These are phyloP conservation scores for Xiphophorus couchianus DNA, from an alignment of 2,113 vertebrate species.

Conservation along the genomic window DNA sequence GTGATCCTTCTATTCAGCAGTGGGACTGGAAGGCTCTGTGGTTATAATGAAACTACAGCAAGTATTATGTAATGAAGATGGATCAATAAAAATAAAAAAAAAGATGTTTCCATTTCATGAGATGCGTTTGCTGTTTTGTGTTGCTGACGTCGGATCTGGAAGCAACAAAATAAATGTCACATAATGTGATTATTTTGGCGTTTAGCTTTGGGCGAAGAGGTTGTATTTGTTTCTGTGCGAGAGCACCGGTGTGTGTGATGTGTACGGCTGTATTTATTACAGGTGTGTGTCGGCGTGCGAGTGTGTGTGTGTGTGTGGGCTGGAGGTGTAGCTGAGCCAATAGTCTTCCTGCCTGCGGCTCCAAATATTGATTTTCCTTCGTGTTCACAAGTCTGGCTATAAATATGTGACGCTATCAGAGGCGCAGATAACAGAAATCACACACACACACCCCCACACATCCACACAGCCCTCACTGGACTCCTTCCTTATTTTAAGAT, in stretches of 20 bases:
- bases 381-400: slow-evolving; percentile 40
- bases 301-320: slow-evolving; percentile 11
- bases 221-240: not conserved
- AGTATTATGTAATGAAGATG: not conserved
- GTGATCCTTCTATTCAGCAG: no score
- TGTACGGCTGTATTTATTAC: slow-evolving; percentile 36
- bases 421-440: not conserved
- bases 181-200: slow-evolving; percentile 7
- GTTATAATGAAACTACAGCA: not conserved
- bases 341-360: slow-evolving; percentile 32
- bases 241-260: slow-evolving; percentile 2
- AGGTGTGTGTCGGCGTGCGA: not conserved
- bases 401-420: slow-evolving; percentile 45
- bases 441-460: no score
- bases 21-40: no score
- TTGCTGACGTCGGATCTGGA: no score
- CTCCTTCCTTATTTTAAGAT: not conserved
- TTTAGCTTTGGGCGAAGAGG: not conserved
- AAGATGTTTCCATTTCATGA: not conserved
- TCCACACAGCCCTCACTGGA: not conserved
- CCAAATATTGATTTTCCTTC: slow-evolving; percentile 61
- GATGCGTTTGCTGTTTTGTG: not conserved
- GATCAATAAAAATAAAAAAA: not conserved
- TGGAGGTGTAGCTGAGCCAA: slow-evolving; percentile 31
- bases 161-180: slow-evolving; percentile 4